A percentile compares a stretch with the other conserved stretches of the same genome.
phyloP scores from a whole-genome alignment of 2,888 invertebrate genomes.

The Erebia aethiops region DNA sequence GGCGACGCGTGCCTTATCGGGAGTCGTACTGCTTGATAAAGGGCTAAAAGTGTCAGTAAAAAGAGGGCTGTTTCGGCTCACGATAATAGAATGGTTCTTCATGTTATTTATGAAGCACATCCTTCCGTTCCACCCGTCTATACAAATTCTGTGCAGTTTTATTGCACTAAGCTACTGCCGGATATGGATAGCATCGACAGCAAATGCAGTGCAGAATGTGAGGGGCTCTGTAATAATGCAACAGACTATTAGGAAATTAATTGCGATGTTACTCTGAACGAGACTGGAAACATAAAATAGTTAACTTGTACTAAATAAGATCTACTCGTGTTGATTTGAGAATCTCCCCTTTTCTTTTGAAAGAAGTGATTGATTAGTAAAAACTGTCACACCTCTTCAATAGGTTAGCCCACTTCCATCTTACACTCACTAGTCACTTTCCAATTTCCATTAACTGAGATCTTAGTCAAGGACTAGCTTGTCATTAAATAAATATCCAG shows the following conservation, averaged over 20 bases:
- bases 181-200: neutral
- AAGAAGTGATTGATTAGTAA: neutral
- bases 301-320: too few species aligned
- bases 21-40: slow-evolving; percentile 55
- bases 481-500: too few species aligned
- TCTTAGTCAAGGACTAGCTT: too few species aligned
- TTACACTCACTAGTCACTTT: too few species aligned
- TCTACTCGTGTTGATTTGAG: neutral
- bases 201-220: neutral
- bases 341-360: neutral
- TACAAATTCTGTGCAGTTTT: slow-evolving; percentile 9
- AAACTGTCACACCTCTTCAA: too few species aligned
- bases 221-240: neutral
- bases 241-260: neutral
- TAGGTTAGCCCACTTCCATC: too few species aligned
- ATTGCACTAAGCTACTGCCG: slow-evolving; percentile 9
- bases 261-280: neutral
- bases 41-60: slow-evolving; percentile 51
- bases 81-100: slow-evolving; percentile 17
- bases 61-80: slow-evolving; percentile 14
- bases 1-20: slow-evolving; percentile 64
- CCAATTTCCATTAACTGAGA: too few species aligned
- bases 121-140: slow-evolving; percentile 7
- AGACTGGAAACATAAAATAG: neutral
- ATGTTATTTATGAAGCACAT: slow-evolving; percentile 19